These are phyloP conservation scores for Oryzias woworae DNA, from an alignment of 2,113 vertebrate genomes.

Conservation along the genomic window DNA sequence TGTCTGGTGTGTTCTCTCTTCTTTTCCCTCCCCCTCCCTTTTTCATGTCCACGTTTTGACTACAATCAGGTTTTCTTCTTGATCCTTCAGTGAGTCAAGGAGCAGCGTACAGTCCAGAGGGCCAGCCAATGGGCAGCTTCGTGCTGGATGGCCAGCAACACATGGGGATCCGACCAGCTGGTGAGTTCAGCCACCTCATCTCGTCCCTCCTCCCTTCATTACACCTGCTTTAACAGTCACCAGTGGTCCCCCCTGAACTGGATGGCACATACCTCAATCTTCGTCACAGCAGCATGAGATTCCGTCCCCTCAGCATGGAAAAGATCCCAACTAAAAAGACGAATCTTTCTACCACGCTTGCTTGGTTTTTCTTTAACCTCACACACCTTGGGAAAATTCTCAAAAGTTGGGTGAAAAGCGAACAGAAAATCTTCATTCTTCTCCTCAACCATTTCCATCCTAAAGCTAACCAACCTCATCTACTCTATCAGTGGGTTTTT, in stretches of 20 bases:
- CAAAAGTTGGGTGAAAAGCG: slow-evolving; percentile 2
- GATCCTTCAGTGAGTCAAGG: slow-evolving; percentile 99
- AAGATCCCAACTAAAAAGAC: slow-evolving; percentile 5
- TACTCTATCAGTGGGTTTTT: slow-evolving; percentile 31
- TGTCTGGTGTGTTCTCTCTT: slow-evolving; percentile 96
- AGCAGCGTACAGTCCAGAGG: slow-evolving; percentile 99
- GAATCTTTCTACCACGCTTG: not conserved
- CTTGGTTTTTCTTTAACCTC: no score
- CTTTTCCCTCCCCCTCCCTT: slow-evolving; percentile 77
- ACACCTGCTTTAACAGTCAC: slow-evolving; percentile 48
- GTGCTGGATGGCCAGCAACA: slow-evolving; percentile 99
- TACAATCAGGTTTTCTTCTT: slow-evolving; percentile 99
- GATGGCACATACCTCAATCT: slow-evolving; percentile 27
- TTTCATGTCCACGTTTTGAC: slow-evolving; percentile 99
- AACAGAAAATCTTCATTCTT: slow-evolving; percentile 10
- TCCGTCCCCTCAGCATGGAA: slow-evolving; percentile 23
- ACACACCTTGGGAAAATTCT: no score
- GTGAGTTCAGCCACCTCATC: slow-evolving; percentile 73
- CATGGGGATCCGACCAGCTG: slow-evolving; percentile 99
- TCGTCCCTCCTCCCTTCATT: slow-evolving; percentile 31
- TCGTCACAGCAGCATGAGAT: slow-evolving; percentile 40
- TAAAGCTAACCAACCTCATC: slow-evolving; percentile 29
- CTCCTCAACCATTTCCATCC: slow-evolving; percentile 30
- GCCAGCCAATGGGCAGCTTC: slow-evolving; percentile 99
- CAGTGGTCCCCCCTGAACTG: slow-evolving; percentile 9